Evolutionary conservation across 1,140 invertebrate genomes (phyloP), one percentile per base, ranked within the genome.

Genomic region (Scylla paramamosain): DNA sequence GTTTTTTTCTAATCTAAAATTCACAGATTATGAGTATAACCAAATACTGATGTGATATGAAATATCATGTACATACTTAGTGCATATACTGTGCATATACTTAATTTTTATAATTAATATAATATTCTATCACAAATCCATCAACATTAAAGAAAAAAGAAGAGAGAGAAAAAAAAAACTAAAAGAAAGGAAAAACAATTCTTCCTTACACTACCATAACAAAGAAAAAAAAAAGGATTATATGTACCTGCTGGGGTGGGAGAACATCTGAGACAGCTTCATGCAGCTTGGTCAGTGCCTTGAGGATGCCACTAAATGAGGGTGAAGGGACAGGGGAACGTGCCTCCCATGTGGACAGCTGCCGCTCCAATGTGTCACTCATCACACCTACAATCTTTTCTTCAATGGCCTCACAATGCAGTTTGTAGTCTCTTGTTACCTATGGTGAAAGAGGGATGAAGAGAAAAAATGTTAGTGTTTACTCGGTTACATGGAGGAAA

Each of bases 271-370:
- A 98, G 91, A 99, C 98, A 32, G 99, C 99, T 97, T 99, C 99
- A 96, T 99, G 98, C 91, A 99, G 97, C 97, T 99, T 99, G 6
- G 98, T 98, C 96, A 99, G 97, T 97, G 99, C 99, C 97, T 98
- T 98, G 91, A 98, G 99, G 96, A 99, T 98, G 97, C 98, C 98
- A 95, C 98, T 98, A 97, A 99, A 99, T 96, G 98, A 98, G 96
- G 98, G 98, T 2, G 99, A 99, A 48, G 99, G 99, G 96, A 99
- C 98, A 2, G 99, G 99, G 32, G 99, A 99, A 96, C 98, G 98
- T 0, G 99, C 99, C 97, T 99, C 98, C 99, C 99, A 99, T 96
- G 97, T 97, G 25, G 97, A 97, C 95, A 99, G 97, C 96, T 99
- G 98, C 89, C 97, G 97, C 52, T 97, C 97, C 28, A 99, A 97